Percentiles rank a stretch among this genome's conserved stretches.
Conservation (phyloP, 2,797 vertebrate genomes). For the Brachyalestes nurse region DNA sequence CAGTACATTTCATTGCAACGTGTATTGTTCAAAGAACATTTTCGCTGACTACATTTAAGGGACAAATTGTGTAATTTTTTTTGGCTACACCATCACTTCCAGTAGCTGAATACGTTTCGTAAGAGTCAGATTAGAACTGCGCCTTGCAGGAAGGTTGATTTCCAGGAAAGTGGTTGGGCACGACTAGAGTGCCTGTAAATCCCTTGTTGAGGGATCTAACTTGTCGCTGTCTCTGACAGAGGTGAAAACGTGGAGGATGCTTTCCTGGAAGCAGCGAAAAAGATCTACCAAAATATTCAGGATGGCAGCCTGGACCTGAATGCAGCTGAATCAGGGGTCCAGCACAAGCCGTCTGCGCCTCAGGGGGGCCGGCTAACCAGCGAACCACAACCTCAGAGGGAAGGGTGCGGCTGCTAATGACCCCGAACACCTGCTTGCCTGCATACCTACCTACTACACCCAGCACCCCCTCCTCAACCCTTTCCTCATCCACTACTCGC, state of each 20-base stretch:
- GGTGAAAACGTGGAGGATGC: conserved; percentile 92
- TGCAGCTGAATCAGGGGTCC: conserved; percentile 93
- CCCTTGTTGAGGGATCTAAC: not conserved
- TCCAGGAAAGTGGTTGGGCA: no score
- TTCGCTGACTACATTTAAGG: no score
- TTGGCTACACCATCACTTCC: not conserved
- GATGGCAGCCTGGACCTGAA: conserved; percentile 92
- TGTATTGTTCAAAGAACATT: no score
- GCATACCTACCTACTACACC: conserved; percentile 29
- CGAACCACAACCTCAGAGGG: conserved; percentile 98
- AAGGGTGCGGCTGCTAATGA: conserved; percentile 99
- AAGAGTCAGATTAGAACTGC: no score
- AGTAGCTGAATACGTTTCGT: not conserved
- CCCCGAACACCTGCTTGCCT: conserved; percentile 52
- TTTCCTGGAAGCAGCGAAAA: conserved; percentile 91
- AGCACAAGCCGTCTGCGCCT: conserved; percentile 97
- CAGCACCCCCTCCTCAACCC: conserved; percentile 53
- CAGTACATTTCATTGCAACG: no score
- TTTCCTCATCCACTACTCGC: conserved; percentile 33
- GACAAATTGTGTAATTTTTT: not conserved
- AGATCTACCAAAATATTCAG: conserved; percentile 94
- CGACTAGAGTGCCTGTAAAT: no score
- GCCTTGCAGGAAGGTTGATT: not conserved
- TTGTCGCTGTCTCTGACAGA: conserved; percentile 62
- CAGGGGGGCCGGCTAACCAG: conserved; percentile 96